Evolutionary conservation across 2,113 vertebrate species (phyloP), one percentile per base, ranked within the genome.

Genomic region (Lamprotornis superbus): DNA sequence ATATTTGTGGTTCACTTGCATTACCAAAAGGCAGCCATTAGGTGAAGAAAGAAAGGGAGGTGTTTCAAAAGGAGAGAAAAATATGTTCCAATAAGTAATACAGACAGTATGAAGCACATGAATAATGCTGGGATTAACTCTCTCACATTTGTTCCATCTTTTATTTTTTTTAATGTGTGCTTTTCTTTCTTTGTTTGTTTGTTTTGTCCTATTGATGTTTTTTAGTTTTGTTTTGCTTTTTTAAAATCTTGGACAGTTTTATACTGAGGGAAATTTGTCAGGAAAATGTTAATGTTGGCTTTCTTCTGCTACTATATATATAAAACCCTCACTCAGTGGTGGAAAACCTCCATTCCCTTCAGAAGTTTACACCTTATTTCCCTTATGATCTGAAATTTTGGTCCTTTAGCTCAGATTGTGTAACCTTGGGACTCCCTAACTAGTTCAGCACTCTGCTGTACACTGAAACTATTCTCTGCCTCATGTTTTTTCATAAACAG

Each of bases 341-440:
- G 24, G n/a, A 80, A 88, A 89, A 88, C 4, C 22, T 91, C 57
- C 52, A 80, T 57, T 86, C 63, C 90, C 4, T 87, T 91, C 39
- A 88, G 56, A 40, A 83, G 31, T 74, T 86, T 53, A 82, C 28
- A 92, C 10, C 46, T 44, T 56, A 85, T 87, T 96, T 96, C 80
- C 63, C 69, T 68, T 37, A 82, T 44, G 33, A 74, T 87, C 22
- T 88, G 44, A 76, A 69, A 83, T 92, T 77, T 55, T 87, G 50
- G 35, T 27, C n/a, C 31, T 52, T 92, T 82, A 87, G 61, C 33
- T 24, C 12, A 55, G 40, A 84, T 79, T 94, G n/a, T 49, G n/a
- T 71, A 81, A 56, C 46, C 23, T 35, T 61, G 46, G 44, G 35
- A 79, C 74, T 80, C 64, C 37, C 35, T 50, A 79, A 56, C 77